Base-by-base conservation (phyloP, 2,113 vertebrate species). In the Rallus limicola region DNA sequence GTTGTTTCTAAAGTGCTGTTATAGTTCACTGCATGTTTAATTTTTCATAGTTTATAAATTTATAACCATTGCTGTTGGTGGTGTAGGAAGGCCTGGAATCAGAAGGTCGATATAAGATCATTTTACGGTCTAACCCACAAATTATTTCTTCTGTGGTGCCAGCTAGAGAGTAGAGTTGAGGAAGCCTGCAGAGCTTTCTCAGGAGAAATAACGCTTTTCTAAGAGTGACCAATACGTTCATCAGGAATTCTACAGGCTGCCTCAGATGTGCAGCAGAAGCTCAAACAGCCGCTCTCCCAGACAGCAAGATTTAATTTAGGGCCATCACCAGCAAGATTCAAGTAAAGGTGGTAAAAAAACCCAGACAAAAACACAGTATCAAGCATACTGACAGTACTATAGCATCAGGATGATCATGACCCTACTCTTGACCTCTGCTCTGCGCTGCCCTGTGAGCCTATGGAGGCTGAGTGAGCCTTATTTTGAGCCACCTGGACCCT, bases 1-100 rank as follows among this genome's bases (percentile, higher is more conserved):
- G 69, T 13, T 82, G 38, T 23, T 96, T 94, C 68, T 53, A 63
- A 96, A 93, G 76, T 53, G 10, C 86, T 40, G 31, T n/a, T 88
- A 55, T 36, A 90, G 86, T 86, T 94, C 72, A n/a, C 53, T 74
- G 16, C 56, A 75, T 88, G 79, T 93, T 97, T 96, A 96, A 96
- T 96, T 95, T 96, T 96, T 96, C 90, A 96, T 96, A 67, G 76
- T 90, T 95, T 95, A 92, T 95, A 85, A 93, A 97, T 97, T 83
- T 94, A 92, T 95, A 97, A 96, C 75, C 92, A 72, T 64, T 84
- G 52, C 86, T 88, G 38, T 53, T 94, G 90, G 82, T 64, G 74
- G 83, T 65, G 44, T 48, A 72, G 85, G 82, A 84, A 91, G 31
- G 65, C 50, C 92, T 95, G 69, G 82, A 93, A 92, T 82, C 90